Evolutionary conservation across 2,113 vertebrate genomes (phyloP), one percentile per base, ranked within the genome.

Genomic region (Miniopterus natalensis): DNA sequence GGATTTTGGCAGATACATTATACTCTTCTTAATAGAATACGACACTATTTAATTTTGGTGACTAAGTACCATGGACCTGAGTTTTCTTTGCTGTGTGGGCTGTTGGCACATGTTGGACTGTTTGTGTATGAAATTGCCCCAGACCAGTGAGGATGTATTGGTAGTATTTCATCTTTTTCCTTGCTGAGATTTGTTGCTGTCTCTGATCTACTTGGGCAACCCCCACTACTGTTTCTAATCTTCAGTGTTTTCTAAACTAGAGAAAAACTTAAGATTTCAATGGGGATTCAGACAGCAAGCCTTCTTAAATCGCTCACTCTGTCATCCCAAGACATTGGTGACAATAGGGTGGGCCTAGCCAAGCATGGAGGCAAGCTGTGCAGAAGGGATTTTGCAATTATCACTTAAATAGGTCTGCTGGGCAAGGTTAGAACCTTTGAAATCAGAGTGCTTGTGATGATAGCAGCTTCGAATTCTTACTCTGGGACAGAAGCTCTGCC

Each of bases 191-290:
- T 80, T 70, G 25, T 47, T 93, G 18, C 27, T 77, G 4, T 27
- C 66, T 51, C 57, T 45, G 94, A 79, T 51, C 66, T 80, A 36
- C 84, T 81, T 90, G 63, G 49, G 53, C 36, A 71, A 36, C 9
- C 14, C 20, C 45, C 21, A 20, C 42, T 68, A 23, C 59, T 89
- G 47, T 55, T 81, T 70, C 83, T 78, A 14, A 81, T 68, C 75
- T 93, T 78, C 71, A 49, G 13, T 65, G 29, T 55, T 89, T 88
- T 92, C 6, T 65, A 71, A 57, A 88, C 59, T 77, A 45, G 73
- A 89, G 45, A 40, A 55, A 86, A 70, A 53, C 25, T 47, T n/a
- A 63, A 70, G 36, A 88, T 91, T 91, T 88, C n/a, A 42, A 5
- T 40, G 25, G 29, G 49, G 49, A 79, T 61, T 47, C 51, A 79